A percentile compares a stretch with the other conserved stretches of the same genome.
Conservation (phyloP, 2,888 invertebrate species). For the Thera britannica region DNA sequence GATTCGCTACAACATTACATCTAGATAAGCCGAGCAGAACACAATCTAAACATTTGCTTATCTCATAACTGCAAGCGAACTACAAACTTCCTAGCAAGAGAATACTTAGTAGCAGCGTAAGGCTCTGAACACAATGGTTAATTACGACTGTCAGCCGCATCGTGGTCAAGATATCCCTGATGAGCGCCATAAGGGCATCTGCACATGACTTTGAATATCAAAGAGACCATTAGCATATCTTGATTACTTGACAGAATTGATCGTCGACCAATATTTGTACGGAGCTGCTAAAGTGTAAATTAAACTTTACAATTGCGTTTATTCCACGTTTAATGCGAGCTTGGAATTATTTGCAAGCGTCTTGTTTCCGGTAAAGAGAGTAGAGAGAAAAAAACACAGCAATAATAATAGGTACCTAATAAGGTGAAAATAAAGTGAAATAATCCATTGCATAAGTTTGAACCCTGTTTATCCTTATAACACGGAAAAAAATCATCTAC, state of each 20-base stretch:
- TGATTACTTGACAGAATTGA: constrained; percentile 60
- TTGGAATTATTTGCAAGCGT: too few relatives aligned
- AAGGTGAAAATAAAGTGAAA: too few relatives aligned
- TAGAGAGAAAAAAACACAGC: too few relatives aligned
- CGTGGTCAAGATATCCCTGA: constrained; percentile 58
- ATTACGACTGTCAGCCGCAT: constrained; percentile 48
- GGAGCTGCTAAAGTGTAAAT: constrained; percentile 45
- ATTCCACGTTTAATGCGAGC: too few relatives aligned
- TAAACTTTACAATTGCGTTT: background rate
- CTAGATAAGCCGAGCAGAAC: constrained; percentile 3
- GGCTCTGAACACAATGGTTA: constrained; percentile 40
- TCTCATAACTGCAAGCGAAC: constrained; percentile 25
- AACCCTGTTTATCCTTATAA: too few relatives aligned
- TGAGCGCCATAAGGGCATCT: constrained; percentile 54
- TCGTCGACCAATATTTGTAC: constrained; percentile 52
- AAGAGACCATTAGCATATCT: constrained; percentile 71
- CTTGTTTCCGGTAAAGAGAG: too few relatives aligned
- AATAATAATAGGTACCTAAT: too few relatives aligned
- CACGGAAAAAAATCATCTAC: too few relatives aligned
- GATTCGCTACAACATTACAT: background rate
- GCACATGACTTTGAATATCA: constrained; percentile 68
- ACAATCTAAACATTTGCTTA: constrained; percentile 22
- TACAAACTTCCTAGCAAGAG: constrained; percentile 25
- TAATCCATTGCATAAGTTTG: too few relatives aligned
- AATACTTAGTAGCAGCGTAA: constrained; percentile 20